Conservation (phyloP, 2,888 invertebrate genomes). For the Drosophila mulleri region DNA sequence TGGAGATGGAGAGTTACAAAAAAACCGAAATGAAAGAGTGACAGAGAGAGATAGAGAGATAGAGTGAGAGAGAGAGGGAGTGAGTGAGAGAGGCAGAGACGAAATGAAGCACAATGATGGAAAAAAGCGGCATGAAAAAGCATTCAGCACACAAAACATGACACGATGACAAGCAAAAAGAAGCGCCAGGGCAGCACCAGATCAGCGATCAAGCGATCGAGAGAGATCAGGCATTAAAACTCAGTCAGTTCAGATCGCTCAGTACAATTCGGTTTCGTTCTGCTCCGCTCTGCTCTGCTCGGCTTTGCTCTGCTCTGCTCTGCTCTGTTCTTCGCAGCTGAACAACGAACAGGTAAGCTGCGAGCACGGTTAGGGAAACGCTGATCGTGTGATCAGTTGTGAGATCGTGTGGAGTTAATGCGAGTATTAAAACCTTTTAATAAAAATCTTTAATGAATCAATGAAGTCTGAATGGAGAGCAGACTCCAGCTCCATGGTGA, state of each 20-base stretch:
- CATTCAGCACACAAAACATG: constrained; percentile 81
- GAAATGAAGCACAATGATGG: constrained; percentile 39
- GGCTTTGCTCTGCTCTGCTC: constrained; percentile 17
- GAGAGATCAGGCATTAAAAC: constrained; percentile 65
- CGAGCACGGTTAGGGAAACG: constrained; percentile 26
- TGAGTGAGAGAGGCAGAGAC: constrained; percentile 18
- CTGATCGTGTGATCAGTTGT: constrained; percentile 68
- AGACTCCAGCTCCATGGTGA: constrained; percentile 9
- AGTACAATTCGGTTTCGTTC: constrained; percentile 25
- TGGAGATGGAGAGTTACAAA: neutral
- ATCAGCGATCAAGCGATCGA: constrained; percentile 43
- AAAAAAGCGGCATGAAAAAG: constrained; percentile 75
- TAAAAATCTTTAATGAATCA: constrained; percentile 82
- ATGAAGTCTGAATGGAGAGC: constrained; percentile 68
- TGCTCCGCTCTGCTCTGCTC: constrained; percentile 18
- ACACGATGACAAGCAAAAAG: constrained; percentile 83
- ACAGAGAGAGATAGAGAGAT: too few relatives aligned
- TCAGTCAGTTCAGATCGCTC: constrained; percentile 56
- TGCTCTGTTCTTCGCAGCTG: constrained; percentile 29
- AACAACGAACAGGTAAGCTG: constrained; percentile 45
- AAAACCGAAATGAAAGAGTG: constrained; percentile 1
- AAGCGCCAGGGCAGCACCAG: constrained; percentile 68
- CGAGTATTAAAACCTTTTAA: constrained; percentile 84
- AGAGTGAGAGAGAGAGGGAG: too few relatives aligned
- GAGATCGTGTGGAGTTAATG: constrained; percentile 84